Evolutionary conservation across 30 jellyfish, hydroid and myxozoan genomes (phyloP).

Genomic region (Aurelia sp.): DNA sequence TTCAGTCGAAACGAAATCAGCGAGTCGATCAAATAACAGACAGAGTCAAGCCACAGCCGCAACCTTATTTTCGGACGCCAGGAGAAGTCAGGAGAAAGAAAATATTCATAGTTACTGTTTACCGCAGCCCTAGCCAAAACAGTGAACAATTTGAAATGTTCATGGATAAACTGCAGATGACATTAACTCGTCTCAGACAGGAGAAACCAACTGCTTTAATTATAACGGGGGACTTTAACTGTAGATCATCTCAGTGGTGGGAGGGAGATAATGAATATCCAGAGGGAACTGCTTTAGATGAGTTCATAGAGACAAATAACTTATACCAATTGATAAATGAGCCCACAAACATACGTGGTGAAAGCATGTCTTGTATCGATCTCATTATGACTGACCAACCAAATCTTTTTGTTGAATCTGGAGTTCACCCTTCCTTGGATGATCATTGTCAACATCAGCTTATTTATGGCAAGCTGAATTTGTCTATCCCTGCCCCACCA

Average conservation of each 20-base stretch:
- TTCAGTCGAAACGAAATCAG: no score
- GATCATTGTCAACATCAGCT: constrained; percentile 24
- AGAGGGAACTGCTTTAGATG: no score
- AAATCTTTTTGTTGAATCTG: neutral
- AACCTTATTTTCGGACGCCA: no score
- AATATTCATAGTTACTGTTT: no score
- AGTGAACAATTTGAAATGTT: constrained; percentile 3
- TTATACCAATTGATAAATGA: neutral
- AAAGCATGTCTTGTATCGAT: constrained; percentile 15
- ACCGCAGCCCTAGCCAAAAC: constrained; percentile 34
- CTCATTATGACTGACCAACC: constrained; percentile 6
- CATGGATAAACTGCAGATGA: neutral
- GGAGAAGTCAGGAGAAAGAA: no score
- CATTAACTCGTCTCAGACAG: no score
- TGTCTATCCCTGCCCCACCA: constrained; percentile 13
- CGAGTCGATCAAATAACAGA: no score
- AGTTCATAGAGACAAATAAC: neutral
- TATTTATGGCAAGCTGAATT: constrained; percentile 20
- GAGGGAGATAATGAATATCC: no score
- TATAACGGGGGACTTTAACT: no score
- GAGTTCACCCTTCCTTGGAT: constrained; percentile 25
- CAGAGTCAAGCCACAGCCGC: no score
- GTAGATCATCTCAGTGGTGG: no score
- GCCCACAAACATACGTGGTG: constrained; percentile 10
- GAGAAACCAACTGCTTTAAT: no score